Evolutionary conservation across 2,797 vertebrate genomes (phyloP).

Genomic region (Syngnathus rostellatus): DNA sequence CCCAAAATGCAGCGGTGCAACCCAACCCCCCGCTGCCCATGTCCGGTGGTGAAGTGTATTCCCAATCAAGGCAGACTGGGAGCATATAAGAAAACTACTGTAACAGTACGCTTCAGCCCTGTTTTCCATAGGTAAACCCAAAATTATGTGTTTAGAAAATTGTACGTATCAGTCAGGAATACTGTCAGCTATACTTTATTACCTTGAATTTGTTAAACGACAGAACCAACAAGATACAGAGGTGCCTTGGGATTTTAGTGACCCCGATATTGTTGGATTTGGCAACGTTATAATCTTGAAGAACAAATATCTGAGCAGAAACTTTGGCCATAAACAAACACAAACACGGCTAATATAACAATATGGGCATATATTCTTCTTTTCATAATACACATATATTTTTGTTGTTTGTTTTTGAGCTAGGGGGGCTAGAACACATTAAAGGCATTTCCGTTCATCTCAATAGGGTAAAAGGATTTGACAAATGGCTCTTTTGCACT

Average conservation of each 20-base stretch:
- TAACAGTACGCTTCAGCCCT: conserved; percentile 49
- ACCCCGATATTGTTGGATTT: too few relatives aligned
- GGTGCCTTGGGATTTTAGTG: too few relatives aligned
- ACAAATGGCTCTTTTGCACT: not conserved
- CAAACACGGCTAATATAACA: not conserved
- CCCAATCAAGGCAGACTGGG: conserved; percentile 48
- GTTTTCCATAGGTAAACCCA: conserved; percentile 28
- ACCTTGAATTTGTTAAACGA: too few relatives aligned
- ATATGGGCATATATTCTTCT: not conserved
- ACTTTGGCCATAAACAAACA: too few relatives aligned
- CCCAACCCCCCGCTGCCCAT: not conserved
- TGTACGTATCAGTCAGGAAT: too few relatives aligned
- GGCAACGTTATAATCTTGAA: not conserved
- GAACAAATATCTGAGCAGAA: not conserved
- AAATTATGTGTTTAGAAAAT: too few relatives aligned
- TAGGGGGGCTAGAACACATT: not conserved
- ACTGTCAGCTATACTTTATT: too few relatives aligned
- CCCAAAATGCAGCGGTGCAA: conserved; percentile 21
- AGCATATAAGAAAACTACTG: conserved; percentile 30
- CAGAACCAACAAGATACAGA: too few relatives aligned
- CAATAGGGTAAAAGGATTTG: not conserved
- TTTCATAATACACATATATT: not conserved
- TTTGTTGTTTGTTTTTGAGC: not conserved
- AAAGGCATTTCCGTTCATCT: not conserved
- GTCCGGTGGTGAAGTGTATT: conserved; percentile 25